phyloP scores from a whole-genome alignment of 2,113 vertebrate species.

The Chloropsis hardwickii region DNA sequence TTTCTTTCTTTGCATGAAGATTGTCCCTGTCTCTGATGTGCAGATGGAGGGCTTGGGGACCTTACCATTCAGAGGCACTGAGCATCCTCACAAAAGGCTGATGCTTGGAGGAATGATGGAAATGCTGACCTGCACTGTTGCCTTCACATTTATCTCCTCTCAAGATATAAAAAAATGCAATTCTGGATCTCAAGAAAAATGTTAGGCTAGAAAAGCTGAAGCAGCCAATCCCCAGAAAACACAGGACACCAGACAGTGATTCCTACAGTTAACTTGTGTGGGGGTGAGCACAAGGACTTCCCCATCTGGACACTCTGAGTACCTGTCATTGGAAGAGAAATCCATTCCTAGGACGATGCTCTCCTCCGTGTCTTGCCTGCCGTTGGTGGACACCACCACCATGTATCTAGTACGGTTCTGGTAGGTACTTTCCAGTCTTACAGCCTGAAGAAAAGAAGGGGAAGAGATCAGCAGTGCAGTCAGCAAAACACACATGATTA shows the following conservation, averaged over 20 bases:
- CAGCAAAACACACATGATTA: neutral
- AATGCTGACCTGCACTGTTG: neutral
- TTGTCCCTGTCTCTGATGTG: neutral
- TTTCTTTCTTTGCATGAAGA: neutral
- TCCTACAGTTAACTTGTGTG: neutral
- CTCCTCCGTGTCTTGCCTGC: slow-evolving; percentile 95
- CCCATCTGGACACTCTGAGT: neutral
- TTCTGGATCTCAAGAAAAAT: neutral
- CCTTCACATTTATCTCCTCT: neutral
- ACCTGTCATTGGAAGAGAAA: slow-evolving; percentile 93
- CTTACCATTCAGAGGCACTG: neutral
- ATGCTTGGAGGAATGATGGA: neutral
- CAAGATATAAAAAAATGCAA: neutral
- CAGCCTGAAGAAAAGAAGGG: slow-evolving; percentile 77
- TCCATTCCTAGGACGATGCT: slow-evolving; percentile 96
- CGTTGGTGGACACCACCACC: slow-evolving; percentile 96
- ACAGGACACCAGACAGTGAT: neutral
- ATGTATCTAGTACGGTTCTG: slow-evolving; percentile 93
- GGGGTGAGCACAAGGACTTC: neutral
- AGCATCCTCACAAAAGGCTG: neutral
- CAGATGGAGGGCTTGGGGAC: neutral
- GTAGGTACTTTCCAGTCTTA: slow-evolving; percentile 92
- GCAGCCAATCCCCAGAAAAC: neutral
- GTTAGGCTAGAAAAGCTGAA: neutral
- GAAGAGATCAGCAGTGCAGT: neutral